Percentiles rank a stretch among this genome's conserved stretches.
Conservation (phyloP, 2,113 vertebrate species). For the Dromas ardeola region DNA sequence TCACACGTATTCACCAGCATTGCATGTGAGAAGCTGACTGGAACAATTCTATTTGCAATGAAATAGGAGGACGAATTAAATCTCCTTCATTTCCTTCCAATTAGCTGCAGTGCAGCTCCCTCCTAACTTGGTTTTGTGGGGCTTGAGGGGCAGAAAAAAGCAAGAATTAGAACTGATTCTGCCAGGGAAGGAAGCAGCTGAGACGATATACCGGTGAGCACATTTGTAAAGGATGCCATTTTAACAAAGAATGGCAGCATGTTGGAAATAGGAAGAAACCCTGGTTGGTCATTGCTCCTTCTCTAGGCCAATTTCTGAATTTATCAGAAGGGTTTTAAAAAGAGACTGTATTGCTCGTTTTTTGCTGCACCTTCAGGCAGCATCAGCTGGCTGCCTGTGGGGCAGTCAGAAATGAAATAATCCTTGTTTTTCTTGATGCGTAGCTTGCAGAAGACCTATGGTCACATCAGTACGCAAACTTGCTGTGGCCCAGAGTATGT, state of each 20-base stretch:
- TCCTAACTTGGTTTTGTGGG: neutral
- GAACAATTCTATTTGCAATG: conserved; percentile 18
- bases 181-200: neutral
- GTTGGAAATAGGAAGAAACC: neutral
- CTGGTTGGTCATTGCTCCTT: neutral
- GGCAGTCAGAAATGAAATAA: neutral
- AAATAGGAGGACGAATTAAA: neutral
- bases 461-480: neutral
- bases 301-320: neutral
- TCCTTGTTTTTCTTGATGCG: neutral
- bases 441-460: neutral
- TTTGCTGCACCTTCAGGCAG: neutral
- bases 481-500: neutral
- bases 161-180: neutral
- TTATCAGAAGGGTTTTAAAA: neutral
- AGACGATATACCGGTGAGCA: neutral
- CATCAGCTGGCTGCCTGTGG: neutral
- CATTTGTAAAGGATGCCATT: neutral
- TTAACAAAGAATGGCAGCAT: neutral
- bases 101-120: neutral
- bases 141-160: neutral
- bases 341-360: neutral
- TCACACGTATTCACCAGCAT: neutral
- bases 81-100: conserved; percentile 4
- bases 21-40: neutral